Evolutionary conservation across 2,113 vertebrate species (phyloP).

Genomic region (Lanius ludovicianus): DNA sequence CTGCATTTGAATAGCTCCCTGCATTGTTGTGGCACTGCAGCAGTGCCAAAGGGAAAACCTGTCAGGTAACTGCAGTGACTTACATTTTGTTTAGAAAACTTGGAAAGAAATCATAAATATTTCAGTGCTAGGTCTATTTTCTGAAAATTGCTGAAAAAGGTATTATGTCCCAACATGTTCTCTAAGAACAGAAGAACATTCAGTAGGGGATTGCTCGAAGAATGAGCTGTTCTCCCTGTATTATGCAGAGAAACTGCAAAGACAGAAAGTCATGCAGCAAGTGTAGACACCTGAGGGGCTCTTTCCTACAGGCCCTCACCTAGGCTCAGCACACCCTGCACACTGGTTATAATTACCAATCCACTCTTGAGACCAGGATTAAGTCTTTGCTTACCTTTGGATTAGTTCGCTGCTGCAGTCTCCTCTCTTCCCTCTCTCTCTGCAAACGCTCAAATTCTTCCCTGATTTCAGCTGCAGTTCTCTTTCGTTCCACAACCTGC

Average conservation of each 20-base stretch:
- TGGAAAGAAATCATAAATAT: not conserved
- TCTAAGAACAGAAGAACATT: not conserved
- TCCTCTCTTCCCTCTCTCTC: slow-evolving; percentile 90
- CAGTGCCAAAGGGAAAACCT: not conserved
- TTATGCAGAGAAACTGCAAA: not conserved
- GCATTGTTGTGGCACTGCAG: not conserved
- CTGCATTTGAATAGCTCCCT: not conserved
- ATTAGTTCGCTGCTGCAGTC: slow-evolving; percentile 95
- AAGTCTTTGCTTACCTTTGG: slow-evolving; percentile 82
- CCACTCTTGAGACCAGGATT: not conserved
- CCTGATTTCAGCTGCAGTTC: slow-evolving; percentile 92
- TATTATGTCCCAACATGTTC: not conserved
- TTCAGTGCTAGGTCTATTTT: not conserved
- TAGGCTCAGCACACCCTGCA: not conserved
- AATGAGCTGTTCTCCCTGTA: not conserved
- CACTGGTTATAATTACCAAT: not conserved
- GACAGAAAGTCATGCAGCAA: not conserved
- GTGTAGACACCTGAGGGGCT: no score
- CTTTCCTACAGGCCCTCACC: not conserved
- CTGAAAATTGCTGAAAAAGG: not conserved
- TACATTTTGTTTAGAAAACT: not conserved
- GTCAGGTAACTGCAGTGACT: not conserved
- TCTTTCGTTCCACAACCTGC: slow-evolving; percentile 93
- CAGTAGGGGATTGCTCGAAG: not conserved
- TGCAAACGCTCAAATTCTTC: slow-evolving; percentile 97